phyloP scores from a whole-genome alignment of 2,113 vertebrate species.

The Otocyon megalotis region DNA sequence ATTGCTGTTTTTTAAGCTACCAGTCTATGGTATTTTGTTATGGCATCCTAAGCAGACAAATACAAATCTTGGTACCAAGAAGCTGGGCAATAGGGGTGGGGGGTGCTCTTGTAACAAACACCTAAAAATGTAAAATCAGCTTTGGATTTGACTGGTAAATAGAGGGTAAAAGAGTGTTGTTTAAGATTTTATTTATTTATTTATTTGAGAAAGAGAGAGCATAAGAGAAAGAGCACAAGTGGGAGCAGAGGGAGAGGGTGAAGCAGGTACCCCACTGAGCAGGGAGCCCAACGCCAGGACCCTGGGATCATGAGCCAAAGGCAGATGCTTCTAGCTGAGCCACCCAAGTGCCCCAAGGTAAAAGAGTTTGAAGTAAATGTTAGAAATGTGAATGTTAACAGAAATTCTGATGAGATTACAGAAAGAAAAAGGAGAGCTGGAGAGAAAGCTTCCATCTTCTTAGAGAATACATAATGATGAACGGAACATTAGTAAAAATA shows the following conservation, averaged over 20 bases:
- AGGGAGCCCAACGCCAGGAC: background rate
- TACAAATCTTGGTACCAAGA: background rate
- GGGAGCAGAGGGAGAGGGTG: background rate
- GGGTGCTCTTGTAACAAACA: background rate
- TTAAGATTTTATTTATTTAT: background rate
- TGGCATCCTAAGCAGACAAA: background rate
- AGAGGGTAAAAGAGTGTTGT: background rate
- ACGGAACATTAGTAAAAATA: background rate
- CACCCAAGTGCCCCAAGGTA: background rate
- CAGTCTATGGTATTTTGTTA: background rate
- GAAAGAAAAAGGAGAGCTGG: background rate
- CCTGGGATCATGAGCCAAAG: background rate
- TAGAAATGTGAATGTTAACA: constrained; percentile 3
- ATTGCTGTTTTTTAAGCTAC: background rate
- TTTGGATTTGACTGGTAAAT: background rate
- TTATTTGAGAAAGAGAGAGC: background rate
- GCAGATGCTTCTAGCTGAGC: background rate
- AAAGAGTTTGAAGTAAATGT: background rate
- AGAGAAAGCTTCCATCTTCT: background rate
- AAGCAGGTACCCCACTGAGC: background rate
- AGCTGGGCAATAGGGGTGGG: background rate
- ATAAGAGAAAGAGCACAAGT: background rate
- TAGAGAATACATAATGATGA: background rate
- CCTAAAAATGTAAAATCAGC: background rate
- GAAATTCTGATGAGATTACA: background rate